These are phyloP conservation scores for Brachyptera risi DNA, from an alignment of 2,888 invertebrate genomes.

Conservation along the genomic window DNA sequence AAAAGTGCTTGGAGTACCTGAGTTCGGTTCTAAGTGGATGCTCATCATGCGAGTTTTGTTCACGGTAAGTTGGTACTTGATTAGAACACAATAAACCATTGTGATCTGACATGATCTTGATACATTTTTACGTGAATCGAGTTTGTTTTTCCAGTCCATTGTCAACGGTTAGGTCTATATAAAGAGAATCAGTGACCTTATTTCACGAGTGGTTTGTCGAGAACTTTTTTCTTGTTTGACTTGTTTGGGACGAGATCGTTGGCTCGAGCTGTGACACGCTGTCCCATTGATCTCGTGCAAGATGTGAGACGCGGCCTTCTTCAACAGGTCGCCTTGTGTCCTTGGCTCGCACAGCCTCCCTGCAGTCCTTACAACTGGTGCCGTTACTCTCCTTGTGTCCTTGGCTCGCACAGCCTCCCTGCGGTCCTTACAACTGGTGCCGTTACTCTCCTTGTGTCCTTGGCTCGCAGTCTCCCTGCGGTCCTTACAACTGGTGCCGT, in stretches of 20 bases:
- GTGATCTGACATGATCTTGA: not conserved
- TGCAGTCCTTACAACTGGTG: not conserved
- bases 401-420: too few species aligned
- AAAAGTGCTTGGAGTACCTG: not conserved
- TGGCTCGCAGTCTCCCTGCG: too few species aligned
- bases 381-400: constrained; percentile 6
- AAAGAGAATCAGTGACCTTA: not conserved
- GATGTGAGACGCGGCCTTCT: constrained; percentile 7
- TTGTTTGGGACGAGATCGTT: too few species aligned
- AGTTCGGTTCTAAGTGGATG: constrained; percentile 6
- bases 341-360: not conserved
- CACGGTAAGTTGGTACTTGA: constrained; percentile 16
- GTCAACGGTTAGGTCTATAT: too few species aligned
- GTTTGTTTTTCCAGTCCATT: not conserved
- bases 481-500: too few species aligned
- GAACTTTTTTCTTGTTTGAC: not conserved
- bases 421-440: too few species aligned
- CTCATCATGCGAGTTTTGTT: not conserved
- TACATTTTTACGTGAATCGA: not conserved
- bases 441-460: too few species aligned
- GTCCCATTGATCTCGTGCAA: not conserved
- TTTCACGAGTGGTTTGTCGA: not conserved
- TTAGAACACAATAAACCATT: not conserved
- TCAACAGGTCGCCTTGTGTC: not conserved
- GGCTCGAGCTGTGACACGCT: too few species aligned